phyloP scores from a whole-genome alignment of 2,113 vertebrate genomes.

The Platycercus adscitus region DNA sequence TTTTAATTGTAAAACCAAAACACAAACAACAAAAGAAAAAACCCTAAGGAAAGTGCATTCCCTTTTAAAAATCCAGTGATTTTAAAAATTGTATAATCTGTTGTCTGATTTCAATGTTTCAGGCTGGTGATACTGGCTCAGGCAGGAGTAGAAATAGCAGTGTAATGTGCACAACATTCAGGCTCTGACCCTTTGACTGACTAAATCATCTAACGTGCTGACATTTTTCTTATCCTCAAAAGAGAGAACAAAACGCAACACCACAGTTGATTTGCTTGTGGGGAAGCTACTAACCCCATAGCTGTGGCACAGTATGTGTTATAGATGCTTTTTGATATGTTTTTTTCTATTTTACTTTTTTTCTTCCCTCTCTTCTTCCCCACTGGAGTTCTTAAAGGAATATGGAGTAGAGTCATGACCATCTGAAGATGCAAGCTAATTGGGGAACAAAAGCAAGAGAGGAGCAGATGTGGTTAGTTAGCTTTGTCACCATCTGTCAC shows the following conservation, averaged over 20 bases:
- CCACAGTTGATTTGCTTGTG: background rate
- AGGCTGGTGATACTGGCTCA: background rate
- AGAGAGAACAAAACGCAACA: background rate
- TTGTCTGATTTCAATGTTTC: background rate
- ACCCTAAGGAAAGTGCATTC: background rate
- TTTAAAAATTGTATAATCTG: background rate
- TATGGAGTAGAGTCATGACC: conserved; percentile 12
- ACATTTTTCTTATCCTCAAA: background rate
- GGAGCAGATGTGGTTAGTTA: conserved; percentile 56
- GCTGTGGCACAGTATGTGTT: background rate
- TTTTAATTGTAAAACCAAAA: background rate
- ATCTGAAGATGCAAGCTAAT: conserved; percentile 53
- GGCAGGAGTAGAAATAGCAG: background rate
- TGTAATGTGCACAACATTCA: background rate
- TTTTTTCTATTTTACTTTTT: background rate
- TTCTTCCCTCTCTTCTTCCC: background rate
- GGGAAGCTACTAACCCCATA: background rate
- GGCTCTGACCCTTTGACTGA: background rate
- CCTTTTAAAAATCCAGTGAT: background rate
- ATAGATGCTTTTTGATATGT: background rate
- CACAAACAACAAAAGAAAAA: background rate
- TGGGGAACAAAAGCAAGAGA: conserved; percentile 53
- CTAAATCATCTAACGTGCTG: conserved; percentile 14
- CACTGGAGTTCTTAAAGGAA: conserved; percentile 34
- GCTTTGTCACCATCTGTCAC: conserved; percentile 54